Evolutionary conservation across 2,797 vertebrate genomes (phyloP).

Genomic region (Phataginus tricuspis): DNA sequence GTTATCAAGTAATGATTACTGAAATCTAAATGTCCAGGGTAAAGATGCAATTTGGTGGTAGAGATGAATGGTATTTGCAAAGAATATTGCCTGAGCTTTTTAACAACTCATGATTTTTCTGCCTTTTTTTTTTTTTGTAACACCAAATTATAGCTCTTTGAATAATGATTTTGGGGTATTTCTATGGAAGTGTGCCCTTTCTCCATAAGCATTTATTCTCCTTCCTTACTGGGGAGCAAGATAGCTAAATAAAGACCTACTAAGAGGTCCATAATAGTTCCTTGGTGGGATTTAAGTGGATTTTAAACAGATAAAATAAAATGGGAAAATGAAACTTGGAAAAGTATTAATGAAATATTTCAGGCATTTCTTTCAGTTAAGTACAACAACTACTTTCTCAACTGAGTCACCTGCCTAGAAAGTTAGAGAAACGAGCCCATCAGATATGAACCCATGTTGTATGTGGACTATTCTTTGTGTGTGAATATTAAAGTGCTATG

Average conservation of each 20-base stretch:
- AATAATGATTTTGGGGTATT: conserved; percentile 25
- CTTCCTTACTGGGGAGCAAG: conserved; percentile 33
- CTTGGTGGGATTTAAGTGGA: conserved; percentile 57
- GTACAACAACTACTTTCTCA: conserved; percentile 43
- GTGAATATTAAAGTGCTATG: neutral
- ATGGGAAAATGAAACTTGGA: conserved; percentile 45
- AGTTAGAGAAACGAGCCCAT: conserved; percentile 11
- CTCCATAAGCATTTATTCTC: conserved; percentile 5
- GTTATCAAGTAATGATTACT: neutral
- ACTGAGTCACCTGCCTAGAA: conserved; percentile 9
- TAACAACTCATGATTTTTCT: neutral
- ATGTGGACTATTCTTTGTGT: neutral
- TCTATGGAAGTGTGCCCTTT: neutral
- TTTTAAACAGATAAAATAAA: conserved; percentile 68
- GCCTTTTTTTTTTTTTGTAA: conserved; percentile 21
- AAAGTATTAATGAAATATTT: conserved; percentile 67
- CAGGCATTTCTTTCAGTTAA: conserved; percentile 66
- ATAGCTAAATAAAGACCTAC: conserved; percentile 63
- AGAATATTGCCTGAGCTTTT: neutral
- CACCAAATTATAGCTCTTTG: conserved; percentile 18
- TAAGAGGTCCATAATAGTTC: conserved; percentile 49
- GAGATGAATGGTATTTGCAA: neutral
- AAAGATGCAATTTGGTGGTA: neutral
- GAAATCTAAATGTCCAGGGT: neutral
- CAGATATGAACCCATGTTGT: neutral